Conservation (phyloP, 2,113 vertebrate species). For the Charina bottae region DNA sequence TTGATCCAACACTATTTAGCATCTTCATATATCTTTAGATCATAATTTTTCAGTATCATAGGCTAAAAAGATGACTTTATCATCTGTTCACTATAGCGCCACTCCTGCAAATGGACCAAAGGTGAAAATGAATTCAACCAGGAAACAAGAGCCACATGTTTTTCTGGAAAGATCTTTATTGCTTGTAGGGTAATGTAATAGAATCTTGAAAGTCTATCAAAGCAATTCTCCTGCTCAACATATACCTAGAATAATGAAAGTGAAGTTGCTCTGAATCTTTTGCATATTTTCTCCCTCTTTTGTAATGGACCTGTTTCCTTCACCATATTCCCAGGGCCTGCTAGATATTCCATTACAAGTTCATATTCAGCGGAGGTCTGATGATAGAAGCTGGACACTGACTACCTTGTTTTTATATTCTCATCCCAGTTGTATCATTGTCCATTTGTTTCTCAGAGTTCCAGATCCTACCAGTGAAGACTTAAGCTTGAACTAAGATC, state of each 20-base stretch:
- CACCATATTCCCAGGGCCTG: neutral
- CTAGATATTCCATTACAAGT: neutral
- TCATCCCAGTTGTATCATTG: neutral
- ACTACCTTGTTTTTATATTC: neutral
- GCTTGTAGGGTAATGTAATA: no score
- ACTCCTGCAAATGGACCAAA: neutral
- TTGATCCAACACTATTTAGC: neutral
- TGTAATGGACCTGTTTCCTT: neutral
- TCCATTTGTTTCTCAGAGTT: neutral
- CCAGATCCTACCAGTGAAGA: neutral
- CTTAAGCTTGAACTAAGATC: neutral
- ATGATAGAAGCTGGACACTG: neutral
- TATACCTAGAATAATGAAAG: no score
- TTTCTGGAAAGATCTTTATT: no score
- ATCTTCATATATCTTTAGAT: neutral
- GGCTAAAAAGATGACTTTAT: neutral
- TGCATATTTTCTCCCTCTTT: no score
- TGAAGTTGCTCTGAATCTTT: no score
- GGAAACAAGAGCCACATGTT: no score
- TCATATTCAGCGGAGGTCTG: neutral
- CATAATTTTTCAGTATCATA: neutral
- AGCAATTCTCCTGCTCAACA: no score
- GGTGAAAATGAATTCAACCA: neutral
- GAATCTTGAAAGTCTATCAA: no score
- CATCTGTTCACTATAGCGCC: neutral